phyloP scores from a whole-genome alignment of 2,888 invertebrate genomes.

The Epinotia nisella region DNA sequence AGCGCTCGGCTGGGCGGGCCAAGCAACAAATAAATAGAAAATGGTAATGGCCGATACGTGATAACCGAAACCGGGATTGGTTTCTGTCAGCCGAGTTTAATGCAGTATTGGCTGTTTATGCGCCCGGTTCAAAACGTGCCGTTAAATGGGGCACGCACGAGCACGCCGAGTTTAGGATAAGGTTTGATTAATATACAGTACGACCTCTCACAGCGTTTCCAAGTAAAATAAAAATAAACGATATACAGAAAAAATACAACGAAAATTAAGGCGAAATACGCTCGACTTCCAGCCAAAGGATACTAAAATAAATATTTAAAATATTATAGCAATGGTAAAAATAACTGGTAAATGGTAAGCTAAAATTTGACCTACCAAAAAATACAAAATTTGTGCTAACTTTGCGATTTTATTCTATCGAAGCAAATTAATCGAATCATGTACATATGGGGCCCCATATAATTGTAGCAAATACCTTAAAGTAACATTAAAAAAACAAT shows the following conservation, averaged over 20 bases:
- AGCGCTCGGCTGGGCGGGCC: slow-evolving; percentile 56
- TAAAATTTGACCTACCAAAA: too few species aligned
- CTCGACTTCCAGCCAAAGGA: too few species aligned
- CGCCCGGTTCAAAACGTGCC: slow-evolving; percentile 29
- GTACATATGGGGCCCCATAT: too few species aligned
- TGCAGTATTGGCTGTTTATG: slow-evolving; percentile 47
- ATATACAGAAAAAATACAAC: background rate
- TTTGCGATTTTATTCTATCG: too few species aligned
- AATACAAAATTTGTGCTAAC: too few species aligned
- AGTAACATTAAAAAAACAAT: too few species aligned
- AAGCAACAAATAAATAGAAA: slow-evolving; percentile 61
- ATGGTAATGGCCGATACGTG: slow-evolving; percentile 63
- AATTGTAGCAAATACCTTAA: too few species aligned
- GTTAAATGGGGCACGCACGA: slow-evolving; percentile 38
- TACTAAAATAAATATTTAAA: too few species aligned
- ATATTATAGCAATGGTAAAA: too few species aligned
- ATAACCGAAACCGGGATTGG: slow-evolving; percentile 48
- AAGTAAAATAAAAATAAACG: background rate
- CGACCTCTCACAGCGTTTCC: background rate
- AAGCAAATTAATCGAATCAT: too few species aligned
- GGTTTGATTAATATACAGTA: slow-evolving; percentile 25
- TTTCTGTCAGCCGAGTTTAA: slow-evolving; percentile 52
- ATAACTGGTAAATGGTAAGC: too few species aligned
- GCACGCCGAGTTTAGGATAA: slow-evolving; percentile 13
- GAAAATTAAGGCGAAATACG: background rate